Evolutionary conservation across 2,113 vertebrate species (phyloP), one percentile per base, ranked within the genome.

Genomic region (Drymodes brunneopygia): DNA sequence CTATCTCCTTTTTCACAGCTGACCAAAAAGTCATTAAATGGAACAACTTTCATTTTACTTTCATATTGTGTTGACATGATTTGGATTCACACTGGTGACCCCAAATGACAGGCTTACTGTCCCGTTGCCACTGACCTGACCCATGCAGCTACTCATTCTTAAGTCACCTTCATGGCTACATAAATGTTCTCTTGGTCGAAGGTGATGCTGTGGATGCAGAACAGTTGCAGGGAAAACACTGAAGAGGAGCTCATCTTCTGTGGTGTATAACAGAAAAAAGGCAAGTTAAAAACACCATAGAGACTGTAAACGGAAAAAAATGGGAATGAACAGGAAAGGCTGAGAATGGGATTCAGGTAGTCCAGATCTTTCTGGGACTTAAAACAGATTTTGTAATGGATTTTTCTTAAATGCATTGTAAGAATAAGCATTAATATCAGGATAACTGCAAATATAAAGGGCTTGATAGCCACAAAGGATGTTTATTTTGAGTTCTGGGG

Each of bases 1-100:
- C 44, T 54, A 70, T 40, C 51, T 90, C 11, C 48, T 96, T 95
- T 92, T 67, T 71, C 65, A 81, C 31, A 78, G 64, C 48, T 73
- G 57, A 90, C 56, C 40, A 83, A 38, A 81, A 88, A 74, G 40
- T 60, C 78, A 36, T 90, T 65, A 15, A 81, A 88, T 18, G n/a
- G 54, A 94, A 54, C n/a, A 70, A 36, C 44, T 87, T 81, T 36
- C 5, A 44, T 70, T 90, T 87, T 61, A 12, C 42, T 85, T 90
- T 64, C 14, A 12, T 73, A 91, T 88, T 70, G 17, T 42, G 16
- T 69, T 66, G 75, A 92, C 60, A 35, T 2, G 0, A 64, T 94
- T 48, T 71, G 60, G n/a, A 64, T 78, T 88, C 57, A 89, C 88
- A 36, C 64, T 3, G 2, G 25, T 64, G 56, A 78, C 36, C 56